Evolutionary conservation across 2,888 invertebrate genomes (phyloP), one percentile per base, ranked within the genome.

Genomic region (Cynaeus angustus): DNA sequence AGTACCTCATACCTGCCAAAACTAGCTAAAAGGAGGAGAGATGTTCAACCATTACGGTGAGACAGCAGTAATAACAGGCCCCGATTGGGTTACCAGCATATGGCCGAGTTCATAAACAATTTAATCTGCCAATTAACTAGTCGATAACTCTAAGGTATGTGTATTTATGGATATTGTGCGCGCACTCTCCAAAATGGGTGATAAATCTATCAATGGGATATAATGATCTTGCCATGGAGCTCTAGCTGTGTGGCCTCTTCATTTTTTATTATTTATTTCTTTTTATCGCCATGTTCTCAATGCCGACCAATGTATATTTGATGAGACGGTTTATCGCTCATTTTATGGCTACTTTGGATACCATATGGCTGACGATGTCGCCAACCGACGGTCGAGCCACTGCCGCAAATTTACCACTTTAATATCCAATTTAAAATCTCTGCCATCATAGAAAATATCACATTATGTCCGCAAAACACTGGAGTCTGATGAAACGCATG

Each of bases 111-210:
- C 79, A 80, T 80, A 79, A 79, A 80, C 80, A 80, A 79, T 80
- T 80, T 80, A 80, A 80, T 80, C 79, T 77, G 78, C 79, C 78
- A 80, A 80, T 80, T 80, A 80, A 79, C 77, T 76, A 78, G 77
- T 79, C 80, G 77, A 80, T 80, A 80, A 77, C 76, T 79, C 75
- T 77, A 76, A 77, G 77, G 71, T 75, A 76, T 77, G 70, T 68
- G 74, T 79, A 80, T 80, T 80, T 79, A 79, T 80, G 78, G 74
- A 79, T 77, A 79, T 79, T 74, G 74, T 74, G 71, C 66, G 72
- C 66, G 74, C 75, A 72, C 72, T 75, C 75, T 73, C 74, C 68
- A 72, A 74, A 76, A 75, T 70, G 71, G 77, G 74, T 76, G 76
- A 78, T 80, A 80, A 80, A 80, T 80, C 78, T 74, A 78, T 78